Evolutionary conservation across 2,113 vertebrate species (phyloP).

Genomic region (Periophthalmodon schlosseri): DNA sequence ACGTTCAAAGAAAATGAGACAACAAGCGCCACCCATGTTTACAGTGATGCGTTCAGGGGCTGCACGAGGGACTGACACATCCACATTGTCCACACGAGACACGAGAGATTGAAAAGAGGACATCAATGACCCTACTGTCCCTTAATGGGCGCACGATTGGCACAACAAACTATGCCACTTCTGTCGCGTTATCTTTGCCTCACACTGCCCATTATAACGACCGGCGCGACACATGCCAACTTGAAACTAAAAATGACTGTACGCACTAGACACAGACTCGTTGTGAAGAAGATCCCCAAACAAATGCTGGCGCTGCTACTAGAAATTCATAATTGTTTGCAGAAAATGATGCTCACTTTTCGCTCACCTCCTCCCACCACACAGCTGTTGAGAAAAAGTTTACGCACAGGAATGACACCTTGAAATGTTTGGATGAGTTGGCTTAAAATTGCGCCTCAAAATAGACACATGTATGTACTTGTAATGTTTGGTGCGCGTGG

Average conservation of each 20-base stretch:
- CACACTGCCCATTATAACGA: conserved; percentile 43
- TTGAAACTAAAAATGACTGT: conserved; percentile 44
- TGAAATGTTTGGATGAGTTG: not conserved
- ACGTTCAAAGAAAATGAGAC: conserved; percentile 24
- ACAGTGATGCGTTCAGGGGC: conserved; percentile 57
- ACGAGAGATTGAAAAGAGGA: conserved; percentile 54
- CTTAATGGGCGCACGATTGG: conserved; percentile 45
- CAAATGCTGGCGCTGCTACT: conserved; percentile 26
- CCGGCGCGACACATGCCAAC: conserved; percentile 41
- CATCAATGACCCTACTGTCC: conserved; percentile 76
- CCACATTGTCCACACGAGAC: conserved; percentile 51
- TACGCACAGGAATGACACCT: conserved; percentile 9
- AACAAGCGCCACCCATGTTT: conserved; percentile 51
- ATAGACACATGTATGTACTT: not conserved
- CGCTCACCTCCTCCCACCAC: conserved; percentile 12
- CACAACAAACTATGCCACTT: conserved; percentile 48
- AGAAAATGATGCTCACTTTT: not conserved
- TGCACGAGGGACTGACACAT: conserved; percentile 64
- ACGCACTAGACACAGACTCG: conserved; percentile 26
- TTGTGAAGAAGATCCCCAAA: conserved; percentile 30
- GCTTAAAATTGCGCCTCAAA: not conserved
- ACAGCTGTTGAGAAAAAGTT: conserved; percentile 59
- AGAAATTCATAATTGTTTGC: conserved; percentile 26
- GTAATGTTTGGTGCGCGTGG: not conserved
- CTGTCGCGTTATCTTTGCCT: conserved; percentile 35